A percentile compares a stretch with the other conserved stretches of the same genome.
Evolutionary conservation across 1,140 invertebrate species (phyloP).

Genomic region (Thaumetopoea pityocampa): DNA sequence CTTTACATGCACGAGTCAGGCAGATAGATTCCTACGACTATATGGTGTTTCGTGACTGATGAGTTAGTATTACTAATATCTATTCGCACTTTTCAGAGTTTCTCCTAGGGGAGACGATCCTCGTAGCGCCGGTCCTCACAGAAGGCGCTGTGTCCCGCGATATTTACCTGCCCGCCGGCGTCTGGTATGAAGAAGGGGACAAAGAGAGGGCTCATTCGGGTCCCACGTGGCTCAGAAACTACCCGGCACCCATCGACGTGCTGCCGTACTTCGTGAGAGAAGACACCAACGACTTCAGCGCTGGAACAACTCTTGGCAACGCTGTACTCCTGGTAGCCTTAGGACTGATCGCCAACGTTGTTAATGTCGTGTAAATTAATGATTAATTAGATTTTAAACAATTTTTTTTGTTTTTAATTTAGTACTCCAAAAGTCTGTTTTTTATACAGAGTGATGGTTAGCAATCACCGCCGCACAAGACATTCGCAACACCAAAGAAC

Average conservation of each 20-base stretch:
- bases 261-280: constrained; percentile 80
- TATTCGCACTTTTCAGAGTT: constrained; percentile 90
- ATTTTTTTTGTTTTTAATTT: not conserved
- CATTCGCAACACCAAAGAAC: too few relatives aligned
- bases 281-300: constrained; percentile 5
- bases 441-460: not conserved
- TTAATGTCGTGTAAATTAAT: constrained; percentile 17
- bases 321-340: constrained; percentile 26
- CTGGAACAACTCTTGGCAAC: constrained; percentile 8
- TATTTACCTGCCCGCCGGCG: constrained; percentile 86
- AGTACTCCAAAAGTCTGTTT: not conserved
- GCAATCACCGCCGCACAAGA: not conserved
- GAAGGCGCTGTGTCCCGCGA: constrained; percentile 80
- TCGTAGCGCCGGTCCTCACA: constrained; percentile 89
- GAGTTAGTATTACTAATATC: too few relatives aligned
- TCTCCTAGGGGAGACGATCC: constrained; percentile 87
- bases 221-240: constrained; percentile 80
- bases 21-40: too few relatives aligned
- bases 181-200: constrained; percentile 79
- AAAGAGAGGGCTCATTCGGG: constrained; percentile 72
- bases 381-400: not conserved
- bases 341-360: constrained; percentile 19
- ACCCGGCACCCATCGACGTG: constrained; percentile 80
- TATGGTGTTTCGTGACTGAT: too few relatives aligned
- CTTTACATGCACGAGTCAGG: too few relatives aligned